These are phyloP conservation scores for Cerastoderma edule DNA, from an alignment of 2,888 invertebrate species.

Conservation along the genomic window DNA sequence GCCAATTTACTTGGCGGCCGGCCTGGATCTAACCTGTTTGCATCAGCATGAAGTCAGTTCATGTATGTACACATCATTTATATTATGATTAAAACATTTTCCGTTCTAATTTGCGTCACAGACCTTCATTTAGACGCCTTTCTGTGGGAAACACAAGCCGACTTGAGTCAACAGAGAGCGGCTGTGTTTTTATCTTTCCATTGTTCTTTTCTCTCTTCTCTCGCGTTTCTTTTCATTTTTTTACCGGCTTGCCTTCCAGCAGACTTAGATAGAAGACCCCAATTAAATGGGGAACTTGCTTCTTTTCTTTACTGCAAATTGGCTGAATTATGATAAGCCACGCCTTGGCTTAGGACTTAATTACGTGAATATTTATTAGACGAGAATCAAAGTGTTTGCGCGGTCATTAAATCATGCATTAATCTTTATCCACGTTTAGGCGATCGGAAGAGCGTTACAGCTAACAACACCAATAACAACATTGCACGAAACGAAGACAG, in stretches of 20 bases:
- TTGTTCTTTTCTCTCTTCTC: not conserved
- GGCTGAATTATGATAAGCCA: slow-evolving; percentile 2
- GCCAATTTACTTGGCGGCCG: not conserved
- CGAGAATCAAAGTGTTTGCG: slow-evolving; percentile 8
- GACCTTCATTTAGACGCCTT: not conserved
- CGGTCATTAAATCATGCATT: slow-evolving; percentile 20
- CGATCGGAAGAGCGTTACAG: no score
- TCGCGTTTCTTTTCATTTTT: not conserved
- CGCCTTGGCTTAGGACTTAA: slow-evolving; percentile 16
- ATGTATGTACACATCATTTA: no score
- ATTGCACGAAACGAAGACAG: no score
- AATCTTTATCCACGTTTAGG: no score
- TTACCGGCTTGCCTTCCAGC: not conserved
- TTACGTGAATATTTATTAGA: not conserved
- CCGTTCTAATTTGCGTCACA: not conserved
- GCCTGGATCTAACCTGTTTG: no score
- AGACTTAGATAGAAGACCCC: slow-evolving; percentile 19
- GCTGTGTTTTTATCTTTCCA: not conserved
- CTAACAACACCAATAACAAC: no score
- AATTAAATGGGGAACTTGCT: slow-evolving; percentile 8
- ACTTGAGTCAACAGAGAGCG: no score
- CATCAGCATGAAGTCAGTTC: no score
- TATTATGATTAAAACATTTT: not conserved
- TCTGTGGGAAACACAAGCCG: not conserved
- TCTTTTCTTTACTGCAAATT: slow-evolving; percentile 24